Base-by-base conservation (phyloP, 2,797 vertebrate genomes). In the Poecilia gillii region DNA sequence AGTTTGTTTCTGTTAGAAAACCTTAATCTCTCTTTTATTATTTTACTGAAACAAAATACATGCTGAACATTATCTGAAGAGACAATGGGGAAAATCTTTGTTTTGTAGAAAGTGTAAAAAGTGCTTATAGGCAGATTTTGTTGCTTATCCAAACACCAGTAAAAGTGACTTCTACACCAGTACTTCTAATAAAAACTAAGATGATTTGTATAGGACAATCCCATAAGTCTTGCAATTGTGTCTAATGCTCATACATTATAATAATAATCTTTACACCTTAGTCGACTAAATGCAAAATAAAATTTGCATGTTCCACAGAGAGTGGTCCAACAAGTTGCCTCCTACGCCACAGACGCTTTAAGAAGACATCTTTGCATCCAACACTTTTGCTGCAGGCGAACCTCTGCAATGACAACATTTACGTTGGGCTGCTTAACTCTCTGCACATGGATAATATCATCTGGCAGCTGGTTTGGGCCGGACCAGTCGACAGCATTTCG, bases 341-440 rank as follows among this genome's bases (percentile, higher is more conserved):
- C 89, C 90, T 92, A 81, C 91, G 87, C 72, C 73, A 84, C 77
- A 73, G 80, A 46, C 57, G 84, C 89, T 95, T 96, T 96, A 96
- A 95, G 59, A 95, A 92, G 84, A 72, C 79, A 73, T 79, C 49
- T 64, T 57, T 78, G 49, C 72, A 41, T 55, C 59, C 83, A 87
- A 59, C 70, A 43, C 36, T 80, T 82, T 85, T 85, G 88, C 80
- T 85, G 89, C 85, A 93, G 89, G 90, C 83, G 53, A 94, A 84
- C 77, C 88, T 95, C 85, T 90, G 94, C 94, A 84, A 96, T 96
- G 96, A 95, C 90, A 93, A 72, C 84, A 85, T 84, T 88, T 64
- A 70, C 83, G 78, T 82, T 95, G 75, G 74, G 93, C 85, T 82
- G 94, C 81, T 72, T 95, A 70, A 90, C 88, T 84, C 91, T 96